Conservation (phyloP, 1,140 invertebrate species). For the Lepidurus apus region DNA sequence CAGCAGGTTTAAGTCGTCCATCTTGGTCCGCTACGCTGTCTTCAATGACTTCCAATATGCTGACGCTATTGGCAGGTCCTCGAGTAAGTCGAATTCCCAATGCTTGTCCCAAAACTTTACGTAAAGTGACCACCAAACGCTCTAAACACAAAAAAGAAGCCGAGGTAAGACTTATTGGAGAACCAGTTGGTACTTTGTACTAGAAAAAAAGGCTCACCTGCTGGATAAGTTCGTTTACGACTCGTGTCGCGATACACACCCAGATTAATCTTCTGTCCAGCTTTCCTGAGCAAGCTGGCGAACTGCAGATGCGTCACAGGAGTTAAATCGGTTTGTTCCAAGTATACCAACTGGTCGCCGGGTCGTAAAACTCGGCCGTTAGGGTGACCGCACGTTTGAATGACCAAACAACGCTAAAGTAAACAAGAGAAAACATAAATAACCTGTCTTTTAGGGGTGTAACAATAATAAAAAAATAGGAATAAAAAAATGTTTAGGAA, state of each 20-base stretch:
- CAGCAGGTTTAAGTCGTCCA: slow-evolving; percentile 53
- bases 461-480: background rate
- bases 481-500: background rate
- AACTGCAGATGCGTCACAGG: slow-evolving; percentile 7
- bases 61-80: slow-evolving; percentile 5
- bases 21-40: slow-evolving; percentile 47
- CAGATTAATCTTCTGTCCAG: slow-evolving; percentile 12
- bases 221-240: slow-evolving; percentile 11
- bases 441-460: background rate
- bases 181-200: background rate
- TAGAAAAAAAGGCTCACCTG: background rate
- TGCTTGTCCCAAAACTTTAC: slow-evolving; percentile 1
- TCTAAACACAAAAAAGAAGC: slow-evolving; percentile 37
- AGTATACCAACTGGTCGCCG: slow-evolving; percentile 11
- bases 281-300: background rate
- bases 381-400: background rate
- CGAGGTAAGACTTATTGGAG: slow-evolving; percentile 14
- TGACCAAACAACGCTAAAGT: slow-evolving; percentile 2
- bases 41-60: slow-evolving; percentile 46
- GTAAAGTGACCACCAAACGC: slow-evolving; percentile 50
- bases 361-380: slow-evolving; percentile 9
- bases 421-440: background rate
- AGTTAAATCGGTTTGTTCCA: slow-evolving; percentile 13
- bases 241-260: slow-evolving; percentile 24
- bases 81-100: slow-evolving; percentile 6